Conservation (phyloP, 2,888 invertebrate genomes). For the Pharmacophagus antenor region DNA sequence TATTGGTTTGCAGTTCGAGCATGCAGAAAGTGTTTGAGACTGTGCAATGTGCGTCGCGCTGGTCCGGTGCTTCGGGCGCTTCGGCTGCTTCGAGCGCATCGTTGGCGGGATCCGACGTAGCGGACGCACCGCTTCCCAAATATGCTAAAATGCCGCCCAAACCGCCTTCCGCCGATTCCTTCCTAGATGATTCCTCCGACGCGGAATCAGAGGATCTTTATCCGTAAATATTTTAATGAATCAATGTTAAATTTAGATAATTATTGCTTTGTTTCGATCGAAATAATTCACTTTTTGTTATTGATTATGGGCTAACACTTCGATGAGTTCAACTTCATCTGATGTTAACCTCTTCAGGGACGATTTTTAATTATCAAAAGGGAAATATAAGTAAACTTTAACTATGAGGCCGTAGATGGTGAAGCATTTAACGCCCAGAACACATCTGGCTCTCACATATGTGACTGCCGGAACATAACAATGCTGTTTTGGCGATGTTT, state of each 20-base stretch:
- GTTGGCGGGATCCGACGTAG: conserved; percentile 62
- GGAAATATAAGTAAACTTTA: too few relatives aligned
- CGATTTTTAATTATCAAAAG: too few relatives aligned
- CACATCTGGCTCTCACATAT: too few relatives aligned
- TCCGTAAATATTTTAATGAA: conserved; percentile 62
- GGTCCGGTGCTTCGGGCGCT: conserved; percentile 63
- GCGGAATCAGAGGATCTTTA: conserved; percentile 88
- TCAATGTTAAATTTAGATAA: not conserved
- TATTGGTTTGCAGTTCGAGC: conserved; percentile 80
- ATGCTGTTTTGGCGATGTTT: too few relatives aligned
- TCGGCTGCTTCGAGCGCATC: conserved; percentile 66
- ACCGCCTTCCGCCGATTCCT: conserved; percentile 78
- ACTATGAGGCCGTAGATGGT: too few relatives aligned
- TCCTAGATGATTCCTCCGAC: conserved; percentile 78
- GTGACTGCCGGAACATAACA: too few relatives aligned
- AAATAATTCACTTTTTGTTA: too few relatives aligned
- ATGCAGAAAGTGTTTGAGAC: conserved; percentile 96
- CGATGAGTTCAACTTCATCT: too few relatives aligned
- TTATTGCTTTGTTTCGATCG: not conserved
- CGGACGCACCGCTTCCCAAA: conserved; percentile 66
- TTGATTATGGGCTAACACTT: too few relatives aligned
- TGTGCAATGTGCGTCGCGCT: conserved; percentile 89
- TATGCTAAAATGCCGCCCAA: conserved; percentile 75
- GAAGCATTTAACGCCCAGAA: too few relatives aligned
- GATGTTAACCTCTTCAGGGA: too few relatives aligned